Base-by-base conservation (phyloP, 2,797 vertebrate genomes). In the Nyctibius grandis region DNA sequence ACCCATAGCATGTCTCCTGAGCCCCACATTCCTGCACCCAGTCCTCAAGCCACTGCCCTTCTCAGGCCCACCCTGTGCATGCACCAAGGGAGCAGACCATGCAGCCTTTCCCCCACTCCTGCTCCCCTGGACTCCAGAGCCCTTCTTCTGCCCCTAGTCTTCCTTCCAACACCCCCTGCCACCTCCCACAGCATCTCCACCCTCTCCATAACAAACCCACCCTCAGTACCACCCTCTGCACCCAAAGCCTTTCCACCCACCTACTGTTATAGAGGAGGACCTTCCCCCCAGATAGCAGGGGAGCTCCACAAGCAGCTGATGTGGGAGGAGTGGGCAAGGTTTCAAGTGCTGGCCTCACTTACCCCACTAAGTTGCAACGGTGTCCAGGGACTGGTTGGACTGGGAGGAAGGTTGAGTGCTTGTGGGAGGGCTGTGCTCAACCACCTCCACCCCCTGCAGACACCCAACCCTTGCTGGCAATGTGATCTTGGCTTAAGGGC, bases 141-240 rank as follows among this genome's bases (percentile, higher is more conserved):
- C 23, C 22, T 12, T 60, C 16, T 9, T 45, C 5, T 5, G 0
- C 5, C 7, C 10, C 9, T 7, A 54, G 8, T 9, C 25, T 33
- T 8, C 17, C 23, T 29, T 28, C 47, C 21, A 79, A 5, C 4
- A 21, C 3, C 11, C 21, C 15, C 31, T n/a, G 1, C 20, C 36
- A 16, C 34, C 4, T 36, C 12, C 31, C 60, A 18, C 48, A 63
- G 1, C 51, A 14, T 0, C 20, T 0, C 3, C 4, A 21, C 12
- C 14, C 6, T 20, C 54, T 15, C 9, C 25, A 5, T 4, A 16
- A 16, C 8, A 17, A 36, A 31, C 20, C 12, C 5, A n/a, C 54
- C 8, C 11, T 4, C 31, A 21, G 1, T 2, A 5, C 0, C 0
- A 11, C 22, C 3, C 0, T 1, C 3, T 0, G 0, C 9, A 44